Evolutionary conservation across 2,113 vertebrate genomes (phyloP).

Genomic region (Arothron firmamentum): DNA sequence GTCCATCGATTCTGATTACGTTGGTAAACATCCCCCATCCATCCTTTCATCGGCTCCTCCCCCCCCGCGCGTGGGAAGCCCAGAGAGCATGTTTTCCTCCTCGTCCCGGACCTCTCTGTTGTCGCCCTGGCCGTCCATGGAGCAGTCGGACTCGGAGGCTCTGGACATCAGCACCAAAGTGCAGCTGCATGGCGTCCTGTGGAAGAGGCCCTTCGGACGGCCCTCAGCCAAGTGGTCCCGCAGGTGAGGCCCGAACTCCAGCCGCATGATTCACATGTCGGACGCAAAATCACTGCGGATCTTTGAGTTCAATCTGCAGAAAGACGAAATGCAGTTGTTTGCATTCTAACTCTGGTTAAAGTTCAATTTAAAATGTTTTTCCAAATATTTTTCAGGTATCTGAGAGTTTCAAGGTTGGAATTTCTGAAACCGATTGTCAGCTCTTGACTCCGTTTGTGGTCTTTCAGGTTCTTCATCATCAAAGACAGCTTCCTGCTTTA

Average conservation of each 20-base stretch:
- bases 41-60: constrained; percentile 14
- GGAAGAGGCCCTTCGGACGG: constrained; percentile 94
- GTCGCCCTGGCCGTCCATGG: constrained; percentile 85
- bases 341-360: no score
- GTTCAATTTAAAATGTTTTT: no score
- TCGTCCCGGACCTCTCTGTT: constrained; percentile 72
- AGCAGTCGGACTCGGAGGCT: constrained; percentile 84
- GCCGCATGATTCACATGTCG: no score
- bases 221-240: constrained; percentile 93
- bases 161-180: constrained; percentile 97
- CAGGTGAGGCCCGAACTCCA: constrained; percentile 73
- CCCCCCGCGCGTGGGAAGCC: constrained; percentile 12
- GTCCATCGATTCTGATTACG: background rate
- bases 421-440: no score
- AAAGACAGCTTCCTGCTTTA: constrained; percentile 98
- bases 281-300: no score
- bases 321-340: background rate
- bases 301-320: background rate
- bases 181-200: constrained; percentile 93
- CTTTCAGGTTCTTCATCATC: constrained; percentile 92
- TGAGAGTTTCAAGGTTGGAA: no score
- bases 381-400: no score
- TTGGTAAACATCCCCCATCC: constrained; percentile 13
- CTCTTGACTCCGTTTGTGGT: constrained; percentile 9
- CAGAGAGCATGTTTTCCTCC: constrained; percentile 71